phyloP scores from a whole-genome alignment of 2,888 invertebrate genomes.

The Ophion obscuratus region DNA sequence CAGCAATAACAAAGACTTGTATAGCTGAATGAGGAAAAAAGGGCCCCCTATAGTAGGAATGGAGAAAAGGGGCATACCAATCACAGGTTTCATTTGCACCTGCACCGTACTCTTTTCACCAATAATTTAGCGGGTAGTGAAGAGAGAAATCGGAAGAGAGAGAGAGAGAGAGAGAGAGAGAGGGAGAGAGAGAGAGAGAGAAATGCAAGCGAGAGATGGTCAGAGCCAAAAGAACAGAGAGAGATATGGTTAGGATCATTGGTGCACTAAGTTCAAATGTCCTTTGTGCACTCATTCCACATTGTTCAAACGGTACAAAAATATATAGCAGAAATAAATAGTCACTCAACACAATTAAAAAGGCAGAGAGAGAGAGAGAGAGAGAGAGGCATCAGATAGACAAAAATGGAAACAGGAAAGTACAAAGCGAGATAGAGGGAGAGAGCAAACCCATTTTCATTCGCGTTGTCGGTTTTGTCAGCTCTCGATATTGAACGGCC shows the following conservation, averaged over 20 bases:
- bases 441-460: conserved; percentile 48
- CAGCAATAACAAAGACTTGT: conserved; percentile 50
- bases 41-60: background rate
- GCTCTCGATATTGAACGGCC: conserved; percentile 41
- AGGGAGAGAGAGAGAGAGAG: conserved; percentile 23
- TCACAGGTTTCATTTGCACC: conserved; percentile 46
- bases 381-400: background rate
- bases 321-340: too few relatives aligned
- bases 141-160: conserved; percentile 16
- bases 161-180: conserved; percentile 22
- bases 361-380: too few relatives aligned
- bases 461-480: conserved; percentile 41
- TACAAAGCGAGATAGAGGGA: too few relatives aligned
- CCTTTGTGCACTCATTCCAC: too few relatives aligned
- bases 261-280: too few relatives aligned
- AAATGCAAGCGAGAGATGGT: conserved; percentile 5
- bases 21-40: conserved; percentile 37
- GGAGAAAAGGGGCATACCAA: conserved; percentile 51
- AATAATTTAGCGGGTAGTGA: conserved; percentile 54
- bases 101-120: conserved; percentile 38
- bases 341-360: too few relatives aligned
- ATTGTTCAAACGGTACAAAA: too few relatives aligned
- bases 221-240: too few relatives aligned
- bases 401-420: background rate
- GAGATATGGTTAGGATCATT: too few relatives aligned